Base-by-base conservation (phyloP, 2,797 vertebrate species). In the Anableps anableps region DNA sequence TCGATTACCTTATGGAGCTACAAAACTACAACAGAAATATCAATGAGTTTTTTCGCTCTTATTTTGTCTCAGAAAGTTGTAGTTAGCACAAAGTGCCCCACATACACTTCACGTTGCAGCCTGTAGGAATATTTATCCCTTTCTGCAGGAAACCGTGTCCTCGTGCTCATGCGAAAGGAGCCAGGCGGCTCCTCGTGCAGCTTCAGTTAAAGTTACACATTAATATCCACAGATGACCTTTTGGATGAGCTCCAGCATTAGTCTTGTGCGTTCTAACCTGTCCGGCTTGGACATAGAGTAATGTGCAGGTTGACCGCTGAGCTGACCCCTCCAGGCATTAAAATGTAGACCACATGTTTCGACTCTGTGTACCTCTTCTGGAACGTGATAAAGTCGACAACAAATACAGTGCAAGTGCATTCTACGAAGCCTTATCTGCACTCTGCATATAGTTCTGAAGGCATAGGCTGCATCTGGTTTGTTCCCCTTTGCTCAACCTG, bases 171-270 rank as follows among this genome's bases (percentile, higher is more conserved):
- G 72, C 75, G 85, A 74, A 78, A 81, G 60, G 75, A 88, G 86
- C 74, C 78, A 64, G 68, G 66, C 83, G 85, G 82, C 86, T 92
- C 85, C 85, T 92, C 89, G 76, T 87, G 90, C 92, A 91, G 87
- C 87, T 94, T 92, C 91, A 92, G 92, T 94, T 94, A 91, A 94
- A 94, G 93, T 94, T 96, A 90, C 92, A 88, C 94, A 95, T 94
- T 96, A 94, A 96, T 96, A 95, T 95, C 92, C 94, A 93, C 87
- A 81, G 83, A 91, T 95, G 95, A 96, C 95, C 95, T 96, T 96
- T 95, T 78, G 89, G 90, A 95, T 94, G 93, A 95, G 93, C 91
- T 72, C 86, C 88, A 80, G 93, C 95, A 95, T 96, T 96, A 94
- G 91, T 96, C 95, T 95, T 96, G 88, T 85, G 85, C 85, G 87